These are phyloP conservation scores for Timema podura DNA, from an alignment of 2,888 invertebrate species.

Conservation along the genomic window DNA sequence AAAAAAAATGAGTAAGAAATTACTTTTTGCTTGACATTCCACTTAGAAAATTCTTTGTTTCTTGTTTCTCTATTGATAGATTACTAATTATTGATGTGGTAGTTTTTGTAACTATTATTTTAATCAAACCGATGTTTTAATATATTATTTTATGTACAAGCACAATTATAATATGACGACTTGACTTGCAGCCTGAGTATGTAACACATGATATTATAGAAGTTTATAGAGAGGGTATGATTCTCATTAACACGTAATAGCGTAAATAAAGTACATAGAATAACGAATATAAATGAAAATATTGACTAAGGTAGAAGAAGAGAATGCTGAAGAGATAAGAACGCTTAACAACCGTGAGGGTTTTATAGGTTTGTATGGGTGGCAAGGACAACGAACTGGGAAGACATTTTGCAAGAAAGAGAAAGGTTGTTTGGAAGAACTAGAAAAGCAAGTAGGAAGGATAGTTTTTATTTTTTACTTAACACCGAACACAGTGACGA, in stretches of 20 bases:
- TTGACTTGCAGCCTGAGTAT: no score
- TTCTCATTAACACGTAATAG: constrained; percentile 21
- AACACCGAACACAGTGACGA: constrained; percentile 15
- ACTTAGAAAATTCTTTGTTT: constrained; percentile 35
- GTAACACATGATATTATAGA: no score
- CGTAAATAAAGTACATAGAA: constrained; percentile 24
- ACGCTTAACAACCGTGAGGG: constrained; percentile 7
- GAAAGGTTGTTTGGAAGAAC: constrained; percentile 9
- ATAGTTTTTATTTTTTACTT: not conserved
- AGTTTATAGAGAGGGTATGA: no score
- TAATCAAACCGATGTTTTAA: constrained; percentile 21
- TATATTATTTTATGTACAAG: constrained; percentile 23
- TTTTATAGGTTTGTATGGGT: constrained; percentile 9
- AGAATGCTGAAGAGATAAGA: constrained; percentile 25
- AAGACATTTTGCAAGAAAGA: constrained; percentile 8
- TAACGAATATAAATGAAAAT: constrained; percentile 15
- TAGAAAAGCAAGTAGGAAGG: constrained; percentile 10
- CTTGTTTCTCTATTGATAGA: constrained; percentile 19
- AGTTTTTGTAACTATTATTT: no score
- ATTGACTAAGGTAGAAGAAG: constrained; percentile 20
- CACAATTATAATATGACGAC: no score
- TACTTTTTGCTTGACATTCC: constrained; percentile 28
- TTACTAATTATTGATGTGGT: constrained; percentile 17
- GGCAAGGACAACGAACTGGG: constrained; percentile 4
- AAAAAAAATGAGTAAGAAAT: constrained; percentile 24